A percentile compares a stretch with the other conserved stretches of the same genome.
Evolutionary conservation across 2,888 invertebrate species (phyloP).

Genomic region (Papilio demoleus): DNA sequence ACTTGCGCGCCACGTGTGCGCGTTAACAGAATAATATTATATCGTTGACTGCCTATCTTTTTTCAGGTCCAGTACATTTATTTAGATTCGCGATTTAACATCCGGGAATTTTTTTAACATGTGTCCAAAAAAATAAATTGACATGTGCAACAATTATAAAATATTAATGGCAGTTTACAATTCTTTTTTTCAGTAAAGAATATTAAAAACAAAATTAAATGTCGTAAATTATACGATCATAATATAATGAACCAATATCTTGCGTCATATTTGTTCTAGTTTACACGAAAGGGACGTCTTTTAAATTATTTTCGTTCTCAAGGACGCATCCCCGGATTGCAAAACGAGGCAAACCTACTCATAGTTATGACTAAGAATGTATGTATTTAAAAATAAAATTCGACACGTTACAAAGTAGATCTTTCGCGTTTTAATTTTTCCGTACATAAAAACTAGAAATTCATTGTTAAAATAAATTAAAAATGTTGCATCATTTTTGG

Average conservation of each 20-base stretch:
- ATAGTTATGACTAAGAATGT: conserved; percentile 6
- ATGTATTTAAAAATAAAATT: conserved; percentile 22
- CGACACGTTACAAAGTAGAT: neutral
- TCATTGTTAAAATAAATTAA: neutral
- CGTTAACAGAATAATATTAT: conserved; percentile 4
- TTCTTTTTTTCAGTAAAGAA: neutral
- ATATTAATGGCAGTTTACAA: neutral
- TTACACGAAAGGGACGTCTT: neutral
- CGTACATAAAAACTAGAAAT: neutral
- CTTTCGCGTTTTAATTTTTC: neutral
- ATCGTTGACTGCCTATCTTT: conserved; percentile 33
- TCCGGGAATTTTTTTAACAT: conserved; percentile 15
- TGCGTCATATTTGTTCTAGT: neutral
- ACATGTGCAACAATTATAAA: neutral
- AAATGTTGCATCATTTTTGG: no score
- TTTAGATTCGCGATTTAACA: conserved; percentile 29
- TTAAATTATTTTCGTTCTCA: conserved; percentile 20
- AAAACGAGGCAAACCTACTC: neutral
- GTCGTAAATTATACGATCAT: neutral
- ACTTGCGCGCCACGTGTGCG: conserved; percentile 38
- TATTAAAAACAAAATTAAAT: neutral
- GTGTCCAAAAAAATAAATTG: neutral
- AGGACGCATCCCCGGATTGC: conserved; percentile 21
- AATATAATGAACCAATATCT: neutral
- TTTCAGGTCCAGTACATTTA: conserved; percentile 34